Evolutionary conservation across 2,113 vertebrate genomes (phyloP).

Genomic region (Centropristis striata): DNA sequence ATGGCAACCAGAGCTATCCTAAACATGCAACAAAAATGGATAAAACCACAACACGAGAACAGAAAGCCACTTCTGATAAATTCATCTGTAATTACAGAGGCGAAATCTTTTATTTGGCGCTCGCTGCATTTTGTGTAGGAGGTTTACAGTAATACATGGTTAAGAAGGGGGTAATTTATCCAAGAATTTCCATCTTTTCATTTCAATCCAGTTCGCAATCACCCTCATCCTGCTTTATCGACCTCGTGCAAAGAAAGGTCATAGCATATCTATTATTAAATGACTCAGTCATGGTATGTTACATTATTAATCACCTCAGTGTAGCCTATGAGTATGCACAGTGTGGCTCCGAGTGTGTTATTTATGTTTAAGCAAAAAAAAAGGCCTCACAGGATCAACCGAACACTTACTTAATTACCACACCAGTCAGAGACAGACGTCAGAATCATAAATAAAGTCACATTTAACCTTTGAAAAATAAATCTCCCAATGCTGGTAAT

Average conservation of each 20-base stretch:
- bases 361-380: slow-evolving; percentile 41
- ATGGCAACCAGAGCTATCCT: slow-evolving; percentile 69
- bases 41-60: slow-evolving; percentile 41
- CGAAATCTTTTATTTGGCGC: slow-evolving; percentile 30
- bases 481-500: neutral
- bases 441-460: slow-evolving; percentile 34
- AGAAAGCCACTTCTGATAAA: slow-evolving; percentile 36
- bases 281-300: slow-evolving; percentile 68
- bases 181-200: slow-evolving; percentile 4
- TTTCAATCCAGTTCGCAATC: slow-evolving; percentile 39
- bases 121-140: slow-evolving; percentile 24
- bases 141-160: slow-evolving; percentile 4
- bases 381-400: slow-evolving; percentile 7
- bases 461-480: slow-evolving; percentile 1
- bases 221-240: slow-evolving; percentile 36
- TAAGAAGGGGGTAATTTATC: slow-evolving; percentile 27
- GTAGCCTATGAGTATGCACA: slow-evolving; percentile 61
- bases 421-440: slow-evolving; percentile 20
- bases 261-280: slow-evolving; percentile 81
- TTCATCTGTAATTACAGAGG: slow-evolving; percentile 34
- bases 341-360: slow-evolving; percentile 32
- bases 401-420: slow-evolving; percentile 25
- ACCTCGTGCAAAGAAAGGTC: slow-evolving; percentile 78
- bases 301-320: slow-evolving; percentile 79
- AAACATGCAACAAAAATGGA: slow-evolving; percentile 60